Conservation (phyloP, 2,113 vertebrate genomes). For the Butorides virescens region DNA sequence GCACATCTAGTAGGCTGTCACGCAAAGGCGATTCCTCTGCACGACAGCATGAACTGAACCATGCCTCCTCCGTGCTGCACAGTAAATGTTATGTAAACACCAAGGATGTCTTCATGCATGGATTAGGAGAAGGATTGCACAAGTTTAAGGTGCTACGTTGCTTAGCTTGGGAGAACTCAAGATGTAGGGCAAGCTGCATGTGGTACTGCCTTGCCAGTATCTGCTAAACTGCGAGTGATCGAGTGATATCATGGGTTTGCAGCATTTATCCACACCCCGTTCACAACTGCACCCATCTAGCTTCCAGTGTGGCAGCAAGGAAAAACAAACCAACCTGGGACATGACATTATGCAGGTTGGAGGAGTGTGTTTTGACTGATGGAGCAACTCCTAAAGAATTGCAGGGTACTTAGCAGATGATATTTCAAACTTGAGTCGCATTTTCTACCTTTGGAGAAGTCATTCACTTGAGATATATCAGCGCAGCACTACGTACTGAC, state of each 20-base stretch:
- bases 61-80: not conserved
- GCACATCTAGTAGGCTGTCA: not conserved
- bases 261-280: not conserved
- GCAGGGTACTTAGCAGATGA: not conserved
- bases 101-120: not conserved
- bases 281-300: not conserved
- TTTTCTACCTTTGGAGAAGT: not conserved
- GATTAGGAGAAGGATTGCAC: not conserved
- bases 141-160: not conserved
- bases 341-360: accelerated
- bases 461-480: not conserved
- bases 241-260: accelerated
- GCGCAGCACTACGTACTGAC: not conserved
- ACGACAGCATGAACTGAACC: not conserved
- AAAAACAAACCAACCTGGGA: not conserved
- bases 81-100: not conserved
- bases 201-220: not conserved
- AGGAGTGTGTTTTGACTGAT: not conserved
- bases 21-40: not conserved
- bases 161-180: not conserved
- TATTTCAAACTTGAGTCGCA: not conserved
- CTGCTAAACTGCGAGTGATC: not conserved
- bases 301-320: not conserved
- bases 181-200: not conserved
- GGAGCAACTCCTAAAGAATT: not conserved